These are phyloP conservation scores for Micromys minutus DNA, from an alignment of 2,113 vertebrate species.

Conservation along the genomic window DNA sequence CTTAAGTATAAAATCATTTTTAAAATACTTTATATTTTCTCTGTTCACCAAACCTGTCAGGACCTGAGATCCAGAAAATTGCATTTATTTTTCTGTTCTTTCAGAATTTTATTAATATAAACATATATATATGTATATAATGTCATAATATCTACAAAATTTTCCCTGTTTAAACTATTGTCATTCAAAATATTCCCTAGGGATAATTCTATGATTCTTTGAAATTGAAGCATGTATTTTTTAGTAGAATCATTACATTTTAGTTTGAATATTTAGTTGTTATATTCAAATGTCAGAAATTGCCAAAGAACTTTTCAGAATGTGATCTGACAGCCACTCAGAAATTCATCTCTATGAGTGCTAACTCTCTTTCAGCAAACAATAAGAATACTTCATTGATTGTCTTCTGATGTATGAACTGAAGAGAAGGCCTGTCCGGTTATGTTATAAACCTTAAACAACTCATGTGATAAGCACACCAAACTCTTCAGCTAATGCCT, in stretches of 20 bases:
- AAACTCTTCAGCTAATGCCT: not conserved
- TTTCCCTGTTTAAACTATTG: slow-evolving; percentile 27
- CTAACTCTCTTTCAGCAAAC: not conserved
- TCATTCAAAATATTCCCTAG: slow-evolving; percentile 27
- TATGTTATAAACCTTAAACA: slow-evolving; percentile 10
- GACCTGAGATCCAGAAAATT: not conserved
- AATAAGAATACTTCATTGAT: not conserved
- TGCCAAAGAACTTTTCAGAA: not conserved
- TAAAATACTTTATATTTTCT: not conserved
- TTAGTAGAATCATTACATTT: slow-evolving; percentile 31
- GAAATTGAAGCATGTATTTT: slow-evolving; percentile 1
- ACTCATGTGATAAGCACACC: not conserved
- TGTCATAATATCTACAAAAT: not conserved
- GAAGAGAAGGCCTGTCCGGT: not conserved
- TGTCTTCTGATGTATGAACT: slow-evolving; percentile 13
- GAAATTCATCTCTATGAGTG: slow-evolving; percentile 15
- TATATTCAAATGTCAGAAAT: slow-evolving; percentile 41
- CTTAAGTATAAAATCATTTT: slow-evolving; percentile 25
- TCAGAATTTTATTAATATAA: not conserved
- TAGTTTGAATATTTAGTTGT: slow-evolving; percentile 34
- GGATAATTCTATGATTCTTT: slow-evolving; percentile 42
- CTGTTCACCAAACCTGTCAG: not conserved
- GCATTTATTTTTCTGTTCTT: not conserved
- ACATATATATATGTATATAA: not conserved
- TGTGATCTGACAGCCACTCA: slow-evolving; percentile 26